These are phyloP conservation scores for Echinarachnius parma DNA, from an alignment of 53 echinoderm and acorn worm species.

Conservation along the genomic window DNA sequence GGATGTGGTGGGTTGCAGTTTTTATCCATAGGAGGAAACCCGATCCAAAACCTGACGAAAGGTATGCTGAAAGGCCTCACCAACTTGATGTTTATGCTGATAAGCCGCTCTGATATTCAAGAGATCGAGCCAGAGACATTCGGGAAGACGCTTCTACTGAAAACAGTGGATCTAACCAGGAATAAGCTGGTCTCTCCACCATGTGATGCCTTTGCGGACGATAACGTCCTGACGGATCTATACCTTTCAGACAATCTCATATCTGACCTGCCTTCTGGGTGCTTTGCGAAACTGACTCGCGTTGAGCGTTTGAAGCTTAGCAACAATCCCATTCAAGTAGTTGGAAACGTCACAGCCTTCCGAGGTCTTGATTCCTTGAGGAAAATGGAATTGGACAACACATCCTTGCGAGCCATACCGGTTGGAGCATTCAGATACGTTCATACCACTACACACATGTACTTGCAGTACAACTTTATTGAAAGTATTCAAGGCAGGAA, in stretches of 20 bases:
- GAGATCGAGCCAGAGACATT: slow-evolving; percentile 1
- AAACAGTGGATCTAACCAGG: slow-evolving; percentile 6
- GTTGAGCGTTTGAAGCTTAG: background rate
- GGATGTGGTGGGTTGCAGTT: background rate
- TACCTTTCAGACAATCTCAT: slow-evolving; percentile 5
- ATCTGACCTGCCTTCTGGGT: background rate
- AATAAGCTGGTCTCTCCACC: slow-evolving; percentile 10
- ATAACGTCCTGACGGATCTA: slow-evolving; percentile 13
- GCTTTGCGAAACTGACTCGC: background rate
- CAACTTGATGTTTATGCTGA: slow-evolving; percentile 2
- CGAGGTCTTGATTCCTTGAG: slow-evolving; percentile 10
- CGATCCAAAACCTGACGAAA: background rate
- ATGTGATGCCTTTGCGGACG: slow-evolving; percentile 2
- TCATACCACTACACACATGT: background rate
- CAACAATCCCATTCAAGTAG: slow-evolving; percentile 8
- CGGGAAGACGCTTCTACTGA: background rate
- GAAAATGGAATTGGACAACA: slow-evolving; percentile 4
- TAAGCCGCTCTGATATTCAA: background rate
- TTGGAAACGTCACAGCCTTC: background rate
- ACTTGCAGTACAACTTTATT: background rate
- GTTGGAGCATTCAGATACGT: slow-evolving; percentile 5
- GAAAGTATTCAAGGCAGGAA: background rate
- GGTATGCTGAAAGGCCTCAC: background rate
- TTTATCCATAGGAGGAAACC: slow-evolving; percentile 16
- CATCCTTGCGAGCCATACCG: background rate